Base-by-base conservation (phyloP, 2,797 vertebrate genomes). In the Danio tinwini region DNA sequence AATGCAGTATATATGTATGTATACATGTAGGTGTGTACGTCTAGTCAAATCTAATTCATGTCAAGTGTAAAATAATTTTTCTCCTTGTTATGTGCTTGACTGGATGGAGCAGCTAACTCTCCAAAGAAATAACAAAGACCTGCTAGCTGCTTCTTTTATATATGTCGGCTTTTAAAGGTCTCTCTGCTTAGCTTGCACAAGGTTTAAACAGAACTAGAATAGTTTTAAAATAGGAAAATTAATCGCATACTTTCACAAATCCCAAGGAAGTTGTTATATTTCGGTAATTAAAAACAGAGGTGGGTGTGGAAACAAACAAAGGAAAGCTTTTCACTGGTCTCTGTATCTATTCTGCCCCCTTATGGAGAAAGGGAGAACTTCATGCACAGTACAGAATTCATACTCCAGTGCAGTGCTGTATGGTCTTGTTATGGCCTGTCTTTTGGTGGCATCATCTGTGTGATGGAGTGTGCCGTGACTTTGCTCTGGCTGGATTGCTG, bases 241-340 rank as follows among this genome's bases (percentile, higher is more conserved):
- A 82, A 77, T 69, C 17, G 75, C 44, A 65, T 82, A 56, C 21
- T 78, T 77, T 73, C 59, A 62, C 53, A 75, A 74, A 85, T 83
- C 82, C 70, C 65, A 73, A 74, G 83, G 75, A 87, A 87, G 82
- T 84, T 83, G 74, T 74, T 81, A 75, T 84, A 53, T 81, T 87
- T 58, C 62, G 74, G 73, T 86, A 86, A 88, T 88, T 76, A 74
- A 82, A 87, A 87, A 84, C 88, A 87, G 82, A 68, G 58, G 67
- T 82, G 78, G 75, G 72, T 82, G 71, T 78, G 59, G 69, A 87
- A 65, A 81, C 78, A 69, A 87, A 87, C 85, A 85, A 86, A 89
- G 85, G 65, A 85, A 76, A 58, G 63, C 68, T 42, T 16, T 49
- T 59, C 19, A 12, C 13, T 5, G 19, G 12, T 80, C 63, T 52